A percentile compares a stretch with the other conserved stretches of the same genome.
Conservation (phyloP, 1,140 invertebrate species). For the Drosophila santomea region DNA sequence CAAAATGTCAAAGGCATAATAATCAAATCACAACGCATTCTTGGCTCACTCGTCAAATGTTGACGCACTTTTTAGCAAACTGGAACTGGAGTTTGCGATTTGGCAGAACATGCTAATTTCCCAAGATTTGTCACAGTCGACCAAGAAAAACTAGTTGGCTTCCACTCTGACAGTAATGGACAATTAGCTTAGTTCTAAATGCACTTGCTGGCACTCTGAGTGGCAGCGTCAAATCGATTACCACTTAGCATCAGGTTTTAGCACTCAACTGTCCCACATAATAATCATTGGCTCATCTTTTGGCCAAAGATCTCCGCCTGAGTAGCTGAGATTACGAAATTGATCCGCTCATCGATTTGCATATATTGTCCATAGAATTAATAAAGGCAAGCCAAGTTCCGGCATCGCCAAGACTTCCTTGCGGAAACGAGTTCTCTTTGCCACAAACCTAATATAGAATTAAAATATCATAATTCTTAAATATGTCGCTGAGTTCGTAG, state of each 20-base stretch:
- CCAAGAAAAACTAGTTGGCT: conserved; percentile 57
- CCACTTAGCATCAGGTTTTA: conserved; percentile 2
- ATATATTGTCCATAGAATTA: conserved; percentile 58
- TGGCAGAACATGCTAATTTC: conserved; percentile 39
- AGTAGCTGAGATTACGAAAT: conserved; percentile 27
- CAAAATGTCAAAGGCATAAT: conserved; percentile 78
- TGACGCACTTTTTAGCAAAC: conserved; percentile 14
- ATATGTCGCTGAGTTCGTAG: conserved; percentile 27
- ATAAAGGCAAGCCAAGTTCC: conserved; percentile 56
- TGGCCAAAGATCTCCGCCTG: conserved; percentile 14
- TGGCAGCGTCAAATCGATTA: conserved; percentile 43
- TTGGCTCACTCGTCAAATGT: conserved; percentile 39
- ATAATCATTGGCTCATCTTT: conserved; percentile 15
- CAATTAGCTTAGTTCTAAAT: conserved; percentile 71
- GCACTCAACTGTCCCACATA: conserved; percentile 26
- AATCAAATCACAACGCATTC: conserved; percentile 42
- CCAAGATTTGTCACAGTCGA: conserved; percentile 36
- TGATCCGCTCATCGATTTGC: conserved; percentile 46
- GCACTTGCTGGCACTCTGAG: conserved; percentile 36
- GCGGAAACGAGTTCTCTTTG: conserved; percentile 65
- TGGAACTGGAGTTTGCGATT: conserved; percentile 40
- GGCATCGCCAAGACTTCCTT: conserved; percentile 61
- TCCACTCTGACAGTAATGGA: conserved; percentile 52
- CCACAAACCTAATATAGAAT: conserved; percentile 54
- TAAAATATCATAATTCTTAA: conserved; percentile 58